Conservation (phyloP, 2,888 invertebrate genomes). For the Andricus curvator region DNA sequence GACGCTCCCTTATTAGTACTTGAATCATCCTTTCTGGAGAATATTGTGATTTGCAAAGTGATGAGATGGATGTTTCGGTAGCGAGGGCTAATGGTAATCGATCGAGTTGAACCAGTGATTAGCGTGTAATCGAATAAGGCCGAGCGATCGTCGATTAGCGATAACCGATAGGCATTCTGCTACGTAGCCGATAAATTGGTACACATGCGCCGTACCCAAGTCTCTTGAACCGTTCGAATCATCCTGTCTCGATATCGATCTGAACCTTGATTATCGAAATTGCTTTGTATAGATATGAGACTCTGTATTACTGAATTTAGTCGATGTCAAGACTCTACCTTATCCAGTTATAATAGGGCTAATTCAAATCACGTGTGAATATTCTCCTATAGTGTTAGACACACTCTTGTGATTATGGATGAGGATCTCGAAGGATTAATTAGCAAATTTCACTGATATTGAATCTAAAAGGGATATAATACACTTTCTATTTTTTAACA, state of each 20-base stretch:
- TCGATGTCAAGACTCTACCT: background rate
- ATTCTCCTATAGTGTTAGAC: background rate
- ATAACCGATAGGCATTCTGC: conserved; percentile 69
- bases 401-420: background rate
- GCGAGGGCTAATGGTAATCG: conserved; percentile 66
- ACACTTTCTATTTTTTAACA: too few relatives aligned
- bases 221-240: conserved; percentile 44
- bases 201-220: conserved; percentile 55
- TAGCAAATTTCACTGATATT: background rate
- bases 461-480: too few relatives aligned
- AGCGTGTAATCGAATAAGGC: conserved; percentile 73
- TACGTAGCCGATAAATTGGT: conserved; percentile 67
- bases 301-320: conserved; percentile 10
- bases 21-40: background rate
- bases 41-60: conserved; percentile 10
- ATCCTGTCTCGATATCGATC: conserved; percentile 13
- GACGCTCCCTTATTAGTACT: too few relatives aligned
- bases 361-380: background rate
- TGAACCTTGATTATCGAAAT: conserved; percentile 30
- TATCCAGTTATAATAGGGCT: background rate
- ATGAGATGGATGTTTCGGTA: conserved; percentile 35
- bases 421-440: background rate
- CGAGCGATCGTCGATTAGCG: conserved; percentile 73
- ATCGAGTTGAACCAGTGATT: conserved; percentile 70
- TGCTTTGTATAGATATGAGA: conserved; percentile 26